phyloP scores from a whole-genome alignment of 2,797 vertebrate species.

The Ataeniobius toweri region DNA sequence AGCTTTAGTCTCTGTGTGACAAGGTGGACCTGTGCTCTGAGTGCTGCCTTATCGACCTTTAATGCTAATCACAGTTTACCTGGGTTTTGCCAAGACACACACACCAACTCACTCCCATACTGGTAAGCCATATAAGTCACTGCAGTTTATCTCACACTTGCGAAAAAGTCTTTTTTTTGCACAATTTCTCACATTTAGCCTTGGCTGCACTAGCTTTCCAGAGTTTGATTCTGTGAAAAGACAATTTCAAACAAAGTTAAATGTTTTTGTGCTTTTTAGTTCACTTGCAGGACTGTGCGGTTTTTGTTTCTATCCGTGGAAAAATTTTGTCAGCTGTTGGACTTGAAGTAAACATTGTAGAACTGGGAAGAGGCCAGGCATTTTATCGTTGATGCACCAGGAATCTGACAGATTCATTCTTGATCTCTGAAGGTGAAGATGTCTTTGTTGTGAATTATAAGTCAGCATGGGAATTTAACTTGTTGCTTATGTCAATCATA shows the following conservation, averaged over 20 bases:
- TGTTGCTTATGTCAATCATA: neutral
- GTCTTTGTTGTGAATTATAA: neutral
- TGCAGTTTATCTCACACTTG: neutral
- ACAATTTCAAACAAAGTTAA: neutral
- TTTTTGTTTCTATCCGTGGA: neutral
- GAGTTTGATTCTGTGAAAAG: neutral
- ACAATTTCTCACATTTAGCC: too few species aligned
- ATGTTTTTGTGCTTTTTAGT: neutral
- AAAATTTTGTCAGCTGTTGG: neutral
- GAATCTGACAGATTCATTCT: neutral
- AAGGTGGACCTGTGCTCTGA: conserved; percentile 60
- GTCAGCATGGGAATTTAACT: neutral
- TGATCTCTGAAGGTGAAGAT: neutral
- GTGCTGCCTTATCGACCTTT: conserved; percentile 22
- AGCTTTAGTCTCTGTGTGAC: conserved; percentile 56
- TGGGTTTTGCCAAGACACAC: conserved; percentile 36
- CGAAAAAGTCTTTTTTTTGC: neutral
- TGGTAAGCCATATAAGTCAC: neutral
- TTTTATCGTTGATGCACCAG: neutral
- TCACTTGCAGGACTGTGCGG: neutral
- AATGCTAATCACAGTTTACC: conserved; percentile 56
- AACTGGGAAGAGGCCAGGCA: neutral
- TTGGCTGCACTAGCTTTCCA: neutral
- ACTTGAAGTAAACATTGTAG: neutral
- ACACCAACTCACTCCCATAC: neutral